Conservation (phyloP, 2,113 vertebrate species). For the Myrmecophaga tridactyla region DNA sequence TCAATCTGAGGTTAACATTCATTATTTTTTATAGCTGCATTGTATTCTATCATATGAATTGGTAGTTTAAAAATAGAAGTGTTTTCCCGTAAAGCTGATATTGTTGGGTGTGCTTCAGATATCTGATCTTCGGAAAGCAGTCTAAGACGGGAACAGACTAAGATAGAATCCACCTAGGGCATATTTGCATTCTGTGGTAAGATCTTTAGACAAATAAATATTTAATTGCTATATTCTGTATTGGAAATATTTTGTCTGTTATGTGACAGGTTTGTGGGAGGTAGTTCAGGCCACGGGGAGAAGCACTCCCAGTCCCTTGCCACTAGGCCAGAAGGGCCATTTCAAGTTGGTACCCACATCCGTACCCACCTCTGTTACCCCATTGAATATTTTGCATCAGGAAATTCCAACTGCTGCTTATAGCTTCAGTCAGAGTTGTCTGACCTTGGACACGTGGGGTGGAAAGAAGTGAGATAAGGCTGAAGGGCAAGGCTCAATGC, state of each 20-base stretch:
- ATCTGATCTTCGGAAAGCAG: not conserved
- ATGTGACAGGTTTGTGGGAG: not conserved
- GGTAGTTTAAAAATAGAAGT: not conserved
- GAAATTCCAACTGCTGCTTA: not conserved
- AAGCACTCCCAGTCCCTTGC: not conserved
- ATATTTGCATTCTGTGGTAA: not conserved
- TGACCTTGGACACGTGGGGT: not conserved
- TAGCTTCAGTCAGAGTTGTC: not conserved
- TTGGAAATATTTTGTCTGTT: not conserved
- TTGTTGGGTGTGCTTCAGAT: not conserved
- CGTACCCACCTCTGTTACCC: not conserved
- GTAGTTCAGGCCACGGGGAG: not conserved
- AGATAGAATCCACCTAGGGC: not conserved
- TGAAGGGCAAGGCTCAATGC: not conserved
- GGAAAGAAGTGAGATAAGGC: not conserved
- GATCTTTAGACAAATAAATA: not conserved
- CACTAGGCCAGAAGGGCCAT: not conserved
- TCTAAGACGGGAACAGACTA: not conserved
- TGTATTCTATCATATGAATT: not conserved
- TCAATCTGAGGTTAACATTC: fast-evolving
- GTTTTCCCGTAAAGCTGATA: not conserved
- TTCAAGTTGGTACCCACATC: not conserved
- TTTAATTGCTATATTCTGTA: not conserved
- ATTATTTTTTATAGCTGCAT: not conserved
- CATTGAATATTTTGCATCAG: not conserved